These are phyloP conservation scores for Himalopsyche japonica DNA, from an alignment of 2,888 invertebrate species.

Conservation along the genomic window DNA sequence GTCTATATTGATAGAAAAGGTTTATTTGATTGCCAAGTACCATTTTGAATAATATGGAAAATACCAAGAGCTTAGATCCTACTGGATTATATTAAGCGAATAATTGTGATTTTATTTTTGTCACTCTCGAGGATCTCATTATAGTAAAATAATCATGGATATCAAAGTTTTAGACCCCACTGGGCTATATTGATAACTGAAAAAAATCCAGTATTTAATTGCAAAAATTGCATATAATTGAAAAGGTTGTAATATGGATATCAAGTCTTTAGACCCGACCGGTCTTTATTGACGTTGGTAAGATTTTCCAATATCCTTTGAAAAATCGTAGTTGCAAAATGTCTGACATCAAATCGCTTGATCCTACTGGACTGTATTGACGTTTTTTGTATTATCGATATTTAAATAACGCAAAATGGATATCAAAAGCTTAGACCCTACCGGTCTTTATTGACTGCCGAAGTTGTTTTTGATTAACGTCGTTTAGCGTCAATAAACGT, in stretches of 20 bases:
- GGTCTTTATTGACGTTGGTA: slow-evolving; percentile 26
- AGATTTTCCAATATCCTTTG: background rate
- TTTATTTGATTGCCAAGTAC: background rate
- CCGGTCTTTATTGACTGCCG: slow-evolving; percentile 18
- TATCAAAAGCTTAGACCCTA: slow-evolving; percentile 16
- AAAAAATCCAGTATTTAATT: background rate
- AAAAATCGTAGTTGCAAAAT: background rate
- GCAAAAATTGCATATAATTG: background rate
- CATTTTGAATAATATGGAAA: slow-evolving; percentile 5
- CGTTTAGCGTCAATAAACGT: background rate
- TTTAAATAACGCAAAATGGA: background rate
- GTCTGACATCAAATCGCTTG: slow-evolving; percentile 15
- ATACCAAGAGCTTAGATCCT: slow-evolving; percentile 21
- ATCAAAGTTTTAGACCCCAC: slow-evolving; percentile 26
- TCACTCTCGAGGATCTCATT: slow-evolving; percentile 2
- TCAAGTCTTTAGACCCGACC: slow-evolving; percentile 32
- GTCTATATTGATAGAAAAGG: slow-evolving; percentile 9
- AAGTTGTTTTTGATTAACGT: slow-evolving; percentile 1
- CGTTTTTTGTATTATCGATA: background rate
- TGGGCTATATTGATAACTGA: slow-evolving; percentile 23
- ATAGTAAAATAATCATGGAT: slow-evolving; percentile 11
- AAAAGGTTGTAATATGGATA: slow-evolving; percentile 3
- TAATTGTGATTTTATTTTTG: background rate
- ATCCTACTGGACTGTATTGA: slow-evolving; percentile 25
- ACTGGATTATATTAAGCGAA: slow-evolving; percentile 23